Evolutionary conservation across 1,140 invertebrate genomes (phyloP), one percentile per base, ranked within the genome.

Genomic region (Helicoverpa armigera): DNA sequence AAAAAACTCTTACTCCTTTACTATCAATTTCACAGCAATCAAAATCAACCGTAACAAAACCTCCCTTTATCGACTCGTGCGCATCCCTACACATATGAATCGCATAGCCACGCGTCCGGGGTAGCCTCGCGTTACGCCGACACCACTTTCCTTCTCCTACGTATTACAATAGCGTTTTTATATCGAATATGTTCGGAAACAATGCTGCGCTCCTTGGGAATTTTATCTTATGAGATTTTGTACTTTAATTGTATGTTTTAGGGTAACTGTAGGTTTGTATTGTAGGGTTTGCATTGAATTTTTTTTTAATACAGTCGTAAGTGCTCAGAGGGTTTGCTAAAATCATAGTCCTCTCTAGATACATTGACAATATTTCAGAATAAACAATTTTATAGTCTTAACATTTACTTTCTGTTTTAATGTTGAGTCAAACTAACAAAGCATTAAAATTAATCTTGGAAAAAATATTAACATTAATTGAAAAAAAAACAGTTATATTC

Each of bases 111-210:
- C 87, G 88, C 90, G 88, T 92, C 7, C 35, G 67, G 79, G 82
- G 83, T 86, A 88, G 88, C 86, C 86, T 91, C 87, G 89, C 89
- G 88, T 91, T 91, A 91, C 89, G 88, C 89, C 82, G 82, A 79
- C 84, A 72, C 86, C 87, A 90, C 90, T 92, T 90, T 92, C 90
- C 85, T 86, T 93, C 91, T 92, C 89, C 88, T 91, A 86, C 81
- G 80, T 82, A 91, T 90, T 87, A 91, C 87, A 89, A 91, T 86
- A 70, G 80, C 18, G 67, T 88, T 90, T 88, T 86, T 88, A 85
- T 86, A 87, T 78, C 82, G 60, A 77, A 60, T 54, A 54, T 84
- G 74, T 83, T 83, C 80, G 12, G 80, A 86, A 88, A 88, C 84
- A 86, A 88, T 87, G 76, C 60, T 16, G 23, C 12, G 48, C 14